A percentile compares a stretch with the other conserved stretches of the same genome.
Evolutionary conservation across 2,888 invertebrate species (phyloP).

Genomic region (Himalopsyche anomala): DNA sequence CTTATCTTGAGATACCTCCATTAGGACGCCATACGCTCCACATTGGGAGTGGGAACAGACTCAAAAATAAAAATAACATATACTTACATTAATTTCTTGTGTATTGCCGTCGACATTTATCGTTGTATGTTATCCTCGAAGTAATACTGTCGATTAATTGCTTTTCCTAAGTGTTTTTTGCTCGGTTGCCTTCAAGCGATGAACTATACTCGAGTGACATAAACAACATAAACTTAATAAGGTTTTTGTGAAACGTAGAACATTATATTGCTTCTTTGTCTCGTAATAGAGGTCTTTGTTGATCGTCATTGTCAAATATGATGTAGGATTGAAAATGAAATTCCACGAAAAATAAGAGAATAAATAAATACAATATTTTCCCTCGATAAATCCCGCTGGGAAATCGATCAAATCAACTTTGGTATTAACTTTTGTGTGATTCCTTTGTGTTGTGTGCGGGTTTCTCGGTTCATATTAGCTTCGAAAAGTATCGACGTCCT

Average conservation of each 20-base stretch:
- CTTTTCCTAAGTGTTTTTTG: too few relatives aligned
- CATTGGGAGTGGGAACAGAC: too few relatives aligned
- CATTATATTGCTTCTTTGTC: not conserved
- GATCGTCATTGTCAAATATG: constrained; percentile 22
- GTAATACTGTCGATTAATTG: too few relatives aligned
- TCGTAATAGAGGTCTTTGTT: constrained; percentile 31
- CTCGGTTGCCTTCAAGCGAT: too few relatives aligned
- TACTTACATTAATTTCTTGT: too few relatives aligned
- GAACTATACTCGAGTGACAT: too few relatives aligned
- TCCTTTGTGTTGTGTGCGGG: constrained; percentile 32
- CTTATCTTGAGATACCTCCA: too few relatives aligned
- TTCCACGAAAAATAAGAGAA: constrained; percentile 1
- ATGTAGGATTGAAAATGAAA: constrained; percentile 13
- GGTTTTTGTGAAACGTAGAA: not conserved
- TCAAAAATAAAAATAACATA: too few relatives aligned
- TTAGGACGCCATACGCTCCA: too few relatives aligned
- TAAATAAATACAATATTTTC: constrained; percentile 29
- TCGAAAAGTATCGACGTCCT: not conserved
- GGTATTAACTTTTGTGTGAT: constrained; percentile 38
- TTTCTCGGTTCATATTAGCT: not conserved
- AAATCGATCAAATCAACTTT: constrained; percentile 37
- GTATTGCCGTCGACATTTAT: too few relatives aligned
- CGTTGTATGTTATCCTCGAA: too few relatives aligned
- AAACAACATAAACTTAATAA: not conserved
- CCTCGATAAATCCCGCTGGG: constrained; percentile 27